phyloP scores from a whole-genome alignment of 1,140 invertebrate genomes.

The Penaeus indicus region DNA sequence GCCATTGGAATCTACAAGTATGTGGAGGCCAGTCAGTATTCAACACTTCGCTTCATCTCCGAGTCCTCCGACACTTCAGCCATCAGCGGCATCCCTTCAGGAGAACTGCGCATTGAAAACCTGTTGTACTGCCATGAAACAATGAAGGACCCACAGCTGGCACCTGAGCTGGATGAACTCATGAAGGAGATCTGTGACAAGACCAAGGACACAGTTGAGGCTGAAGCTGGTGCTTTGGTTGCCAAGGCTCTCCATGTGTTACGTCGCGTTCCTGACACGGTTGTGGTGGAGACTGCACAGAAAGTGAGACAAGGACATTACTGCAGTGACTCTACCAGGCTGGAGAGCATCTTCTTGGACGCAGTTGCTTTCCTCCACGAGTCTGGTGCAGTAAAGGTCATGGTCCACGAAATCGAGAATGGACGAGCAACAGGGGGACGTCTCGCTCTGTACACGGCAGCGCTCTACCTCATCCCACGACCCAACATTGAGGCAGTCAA shows the following conservation, averaged over 20 bases:
- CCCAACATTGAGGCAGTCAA: background rate
- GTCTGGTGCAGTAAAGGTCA: conserved; percentile 2
- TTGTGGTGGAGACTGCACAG: background rate
- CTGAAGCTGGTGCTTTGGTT: background rate
- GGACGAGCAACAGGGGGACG: conserved; percentile 2
- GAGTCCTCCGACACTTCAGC: background rate
- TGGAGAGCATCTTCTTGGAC: conserved; percentile 12
- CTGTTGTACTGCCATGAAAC: background rate
- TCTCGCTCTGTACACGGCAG: background rate
- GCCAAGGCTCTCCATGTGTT: conserved; percentile 1
- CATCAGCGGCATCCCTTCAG: background rate
- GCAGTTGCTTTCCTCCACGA: background rate
- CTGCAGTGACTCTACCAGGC: background rate
- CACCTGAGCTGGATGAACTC: background rate
- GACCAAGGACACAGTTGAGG: background rate
- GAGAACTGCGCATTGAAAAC: background rate
- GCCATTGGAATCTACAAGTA: conserved; percentile 26
- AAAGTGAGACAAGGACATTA: background rate
- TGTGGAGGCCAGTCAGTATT: conserved; percentile 28
- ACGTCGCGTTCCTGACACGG: background rate
- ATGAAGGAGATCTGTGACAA: conserved; percentile 2
- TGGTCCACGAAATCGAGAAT: background rate
- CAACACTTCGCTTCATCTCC: conserved; percentile 24
- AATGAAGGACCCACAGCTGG: conserved; percentile 12
- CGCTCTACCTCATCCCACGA: background rate